phyloP scores from a whole-genome alignment of 2,113 vertebrate species.

The Apeltes quadracus region DNA sequence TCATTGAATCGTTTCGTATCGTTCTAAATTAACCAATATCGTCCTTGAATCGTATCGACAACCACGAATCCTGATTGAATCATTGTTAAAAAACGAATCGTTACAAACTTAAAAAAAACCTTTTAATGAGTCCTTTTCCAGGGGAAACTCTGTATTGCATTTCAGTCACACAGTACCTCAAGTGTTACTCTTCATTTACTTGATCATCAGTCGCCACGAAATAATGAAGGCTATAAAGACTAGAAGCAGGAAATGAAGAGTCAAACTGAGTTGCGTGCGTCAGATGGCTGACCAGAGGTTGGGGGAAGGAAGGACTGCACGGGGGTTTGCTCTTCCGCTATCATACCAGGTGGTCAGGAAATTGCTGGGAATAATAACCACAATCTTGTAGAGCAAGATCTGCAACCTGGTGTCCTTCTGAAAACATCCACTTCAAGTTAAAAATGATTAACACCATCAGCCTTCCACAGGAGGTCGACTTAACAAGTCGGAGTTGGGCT shows the following conservation, averaged over 20 bases:
- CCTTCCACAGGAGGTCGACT: too few species aligned
- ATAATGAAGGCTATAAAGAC: background rate
- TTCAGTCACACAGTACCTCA: background rate
- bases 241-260: background rate
- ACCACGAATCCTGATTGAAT: too few species aligned
- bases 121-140: background rate
- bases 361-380: slow-evolving; percentile 35
- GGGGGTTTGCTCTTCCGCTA: background rate
- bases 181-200: background rate
- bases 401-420: too few species aligned
- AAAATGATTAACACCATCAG: too few species aligned
- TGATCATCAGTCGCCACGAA: background rate
- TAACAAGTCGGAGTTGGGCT: too few species aligned
- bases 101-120: too few species aligned
- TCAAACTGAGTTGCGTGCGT: background rate
- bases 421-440: too few species aligned
- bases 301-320: slow-evolving; percentile 26
- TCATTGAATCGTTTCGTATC: too few species aligned
- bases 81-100: too few species aligned
- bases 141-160: background rate
- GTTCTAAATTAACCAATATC: too few species aligned
- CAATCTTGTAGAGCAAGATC: background rate
- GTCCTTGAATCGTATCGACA: too few species aligned
- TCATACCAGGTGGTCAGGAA: slow-evolving; percentile 47
- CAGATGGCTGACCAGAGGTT: background rate